Evolutionary conservation across 92 coral and sea anemone genomes (phyloP).

Genomic region (Phymanthus crucifer): DNA sequence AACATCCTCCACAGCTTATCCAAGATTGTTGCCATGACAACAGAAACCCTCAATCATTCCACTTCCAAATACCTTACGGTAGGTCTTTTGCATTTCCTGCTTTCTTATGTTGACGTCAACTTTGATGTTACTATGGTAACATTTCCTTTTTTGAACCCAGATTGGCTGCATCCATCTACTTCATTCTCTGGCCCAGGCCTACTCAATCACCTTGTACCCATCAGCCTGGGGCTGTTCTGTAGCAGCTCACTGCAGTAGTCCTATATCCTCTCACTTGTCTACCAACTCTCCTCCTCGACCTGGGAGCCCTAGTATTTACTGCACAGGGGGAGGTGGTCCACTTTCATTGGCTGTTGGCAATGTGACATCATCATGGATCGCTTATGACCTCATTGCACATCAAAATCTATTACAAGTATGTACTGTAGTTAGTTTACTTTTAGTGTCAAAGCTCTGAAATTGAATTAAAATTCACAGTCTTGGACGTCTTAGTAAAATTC

Average conservation of each 20-base stretch:
- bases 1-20: conserved; percentile 54
- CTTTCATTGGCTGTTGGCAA: conserved; percentile 80
- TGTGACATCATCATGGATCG: conserved; percentile 89
- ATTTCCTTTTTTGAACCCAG: conserved; percentile 56
- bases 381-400: conserved; percentile 90
- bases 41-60: conserved; percentile 66
- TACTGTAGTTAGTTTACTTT: not conserved
- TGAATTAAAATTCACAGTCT: no score
- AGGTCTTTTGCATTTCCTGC: conserved; percentile 1
- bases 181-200: conserved; percentile 70
- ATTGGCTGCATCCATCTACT: conserved; percentile 90
- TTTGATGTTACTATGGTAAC: conserved; percentile 3
- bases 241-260: conserved; percentile 71
- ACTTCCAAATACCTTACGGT: conserved; percentile 67
- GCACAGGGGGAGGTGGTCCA: conserved; percentile 97
- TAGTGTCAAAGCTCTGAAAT: not conserved
- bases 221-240: conserved; percentile 94
- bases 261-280: conserved; percentile 71
- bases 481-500: no score
- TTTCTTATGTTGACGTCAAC: not conserved
- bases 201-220: conserved; percentile 76
- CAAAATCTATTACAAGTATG: conserved; percentile 80
- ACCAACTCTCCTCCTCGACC: conserved; percentile 69
- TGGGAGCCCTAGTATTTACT: conserved; percentile 63
- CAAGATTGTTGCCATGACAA: conserved; percentile 60